A percentile compares a stretch with the other conserved stretches of the same genome.
Evolutionary conservation across 2,888 invertebrate species (phyloP).

Genomic region (Octonoba sinensis): DNA sequence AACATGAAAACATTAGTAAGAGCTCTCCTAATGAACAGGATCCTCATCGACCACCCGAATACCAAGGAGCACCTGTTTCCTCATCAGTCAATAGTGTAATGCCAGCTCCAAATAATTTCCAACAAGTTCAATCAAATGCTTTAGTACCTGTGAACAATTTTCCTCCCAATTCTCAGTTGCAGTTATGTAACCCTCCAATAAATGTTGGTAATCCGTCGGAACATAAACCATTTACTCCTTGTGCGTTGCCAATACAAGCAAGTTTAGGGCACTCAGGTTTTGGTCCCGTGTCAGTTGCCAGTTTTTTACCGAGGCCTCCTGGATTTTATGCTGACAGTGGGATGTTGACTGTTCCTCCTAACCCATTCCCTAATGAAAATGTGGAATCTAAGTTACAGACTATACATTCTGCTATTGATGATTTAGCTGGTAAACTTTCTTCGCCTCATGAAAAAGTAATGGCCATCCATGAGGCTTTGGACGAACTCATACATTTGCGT

Average conservation of each 20-base stretch:
- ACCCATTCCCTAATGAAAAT: conserved; percentile 57
- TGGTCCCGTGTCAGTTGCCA: conserved; percentile 56
- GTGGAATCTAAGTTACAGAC: conserved; percentile 65
- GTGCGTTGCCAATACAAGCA: conserved; percentile 55
- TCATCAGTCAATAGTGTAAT: conserved; percentile 29
- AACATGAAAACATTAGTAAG: conserved; percentile 56
- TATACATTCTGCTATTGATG: conserved; percentile 66
- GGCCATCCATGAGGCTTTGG: conserved; percentile 60
- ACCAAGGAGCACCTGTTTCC: conserved; percentile 32
- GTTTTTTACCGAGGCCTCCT: conserved; percentile 52
- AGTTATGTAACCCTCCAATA: conserved; percentile 46
- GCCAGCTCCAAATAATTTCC: conserved; percentile 44
- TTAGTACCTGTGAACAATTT: conserved; percentile 50
- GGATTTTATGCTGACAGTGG: conserved; percentile 60
- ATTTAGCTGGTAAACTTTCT: conserved; percentile 65
- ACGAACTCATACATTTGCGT: conserved; percentile 59
- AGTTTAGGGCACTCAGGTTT: conserved; percentile 55
- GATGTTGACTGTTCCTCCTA: conserved; percentile 59
- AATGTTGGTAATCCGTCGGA: conserved; percentile 61
- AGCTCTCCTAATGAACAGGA: conserved; percentile 53
- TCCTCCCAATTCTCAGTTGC: conserved; percentile 42
- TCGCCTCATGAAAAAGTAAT: conserved; percentile 62
- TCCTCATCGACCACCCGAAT: conserved; percentile 38
- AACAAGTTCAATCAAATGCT: conserved; percentile 57
- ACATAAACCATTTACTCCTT: conserved; percentile 61